Percentiles rank a stretch among this genome's conserved stretches.
Conservation (phyloP, 2,113 vertebrate genomes). For the Campylomormyrus numenius region DNA sequence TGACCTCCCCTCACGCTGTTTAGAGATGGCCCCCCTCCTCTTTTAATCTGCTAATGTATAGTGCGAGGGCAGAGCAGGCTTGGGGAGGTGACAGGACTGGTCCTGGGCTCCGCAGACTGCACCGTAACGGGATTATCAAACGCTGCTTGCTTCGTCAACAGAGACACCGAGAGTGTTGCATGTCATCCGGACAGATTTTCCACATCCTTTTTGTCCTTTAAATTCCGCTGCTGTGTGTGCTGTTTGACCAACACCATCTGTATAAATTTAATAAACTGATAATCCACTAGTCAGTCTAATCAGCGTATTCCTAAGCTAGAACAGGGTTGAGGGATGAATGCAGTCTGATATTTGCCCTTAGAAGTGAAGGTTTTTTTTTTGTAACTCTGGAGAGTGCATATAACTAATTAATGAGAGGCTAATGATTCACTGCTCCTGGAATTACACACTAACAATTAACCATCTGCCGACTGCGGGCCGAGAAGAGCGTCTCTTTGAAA, state of each 20-base stretch:
- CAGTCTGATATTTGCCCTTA: not conserved
- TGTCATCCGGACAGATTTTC: not conserved
- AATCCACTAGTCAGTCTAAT: not conserved
- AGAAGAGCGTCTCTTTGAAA: not conserved
- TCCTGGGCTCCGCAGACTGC: not conserved
- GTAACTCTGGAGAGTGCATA: not conserved
- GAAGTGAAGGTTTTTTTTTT: not conserved
- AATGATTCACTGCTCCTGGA: conserved; percentile 7
- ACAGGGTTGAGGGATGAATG: not conserved
- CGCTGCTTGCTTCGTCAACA: not conserved
- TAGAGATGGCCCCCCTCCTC: not conserved
- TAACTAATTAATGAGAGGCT: conserved; percentile 12
- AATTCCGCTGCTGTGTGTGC: not conserved
- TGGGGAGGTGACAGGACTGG: not conserved
- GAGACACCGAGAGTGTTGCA: not conserved
- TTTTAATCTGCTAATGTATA: not conserved
- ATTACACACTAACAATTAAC: conserved; percentile 5
- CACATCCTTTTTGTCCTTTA: not conserved
- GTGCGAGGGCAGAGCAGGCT: not conserved
- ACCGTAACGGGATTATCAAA: conserved; percentile 19
- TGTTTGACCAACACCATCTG: conserved; percentile 4
- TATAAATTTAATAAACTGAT: conserved; percentile 17
- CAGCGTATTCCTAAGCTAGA: not conserved
- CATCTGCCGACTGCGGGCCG: not conserved
- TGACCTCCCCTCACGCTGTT: not conserved